Base-by-base conservation (phyloP, 2,113 vertebrate genomes). In the Onychorhynchus coronatus region DNA sequence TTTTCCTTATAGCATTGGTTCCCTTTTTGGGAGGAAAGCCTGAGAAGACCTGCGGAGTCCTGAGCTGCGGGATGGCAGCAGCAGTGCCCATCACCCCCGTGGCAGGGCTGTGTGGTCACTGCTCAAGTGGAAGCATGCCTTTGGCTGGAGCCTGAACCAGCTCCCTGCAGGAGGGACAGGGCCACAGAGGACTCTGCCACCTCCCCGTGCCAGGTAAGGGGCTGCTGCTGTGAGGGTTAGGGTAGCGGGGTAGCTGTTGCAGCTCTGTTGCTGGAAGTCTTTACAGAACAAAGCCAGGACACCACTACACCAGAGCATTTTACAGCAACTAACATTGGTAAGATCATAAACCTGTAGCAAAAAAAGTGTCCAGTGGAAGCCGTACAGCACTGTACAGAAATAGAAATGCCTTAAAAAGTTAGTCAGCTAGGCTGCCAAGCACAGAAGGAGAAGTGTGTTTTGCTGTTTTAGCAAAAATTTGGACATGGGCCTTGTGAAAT, bases 161-260 rank as follows among this genome's bases (percentile, higher is more conserved):
- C 30, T 22, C 39, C 17, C 22, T 6, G 17, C 35, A 46, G 23
- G n/a, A 70, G 66, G 6, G 30, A 42, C 0, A 0, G 17, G 53
- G 12, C 18, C 46, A 66, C 0, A 0, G 11, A 49, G 21, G 25
- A 41, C 56, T 50, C 12, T 3, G 70, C 35, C 83, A 88, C 15
- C 9, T n/a, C 30, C 37, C 47, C 0, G 0, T 4, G 4, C 46
- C 24, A 22, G 37, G 46, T 33, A 24, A 78, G 46, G 23, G 66
- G 18, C 39, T 3, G 3, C 61, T 47, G 56, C 75, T 50, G 25
- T 0, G 14, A 74, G 65, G 46, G 61, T 6, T 1, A 14, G 35
- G 31, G 49, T 6, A 55, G 62, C 25, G 37, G 77, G 68, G 62
- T 3, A 50, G 50, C 22, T 13, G 1, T 21, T 47, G 37, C 5